phyloP scores from a whole-genome alignment of 2,888 invertebrate species.

The Leptinotarsa juncta region DNA sequence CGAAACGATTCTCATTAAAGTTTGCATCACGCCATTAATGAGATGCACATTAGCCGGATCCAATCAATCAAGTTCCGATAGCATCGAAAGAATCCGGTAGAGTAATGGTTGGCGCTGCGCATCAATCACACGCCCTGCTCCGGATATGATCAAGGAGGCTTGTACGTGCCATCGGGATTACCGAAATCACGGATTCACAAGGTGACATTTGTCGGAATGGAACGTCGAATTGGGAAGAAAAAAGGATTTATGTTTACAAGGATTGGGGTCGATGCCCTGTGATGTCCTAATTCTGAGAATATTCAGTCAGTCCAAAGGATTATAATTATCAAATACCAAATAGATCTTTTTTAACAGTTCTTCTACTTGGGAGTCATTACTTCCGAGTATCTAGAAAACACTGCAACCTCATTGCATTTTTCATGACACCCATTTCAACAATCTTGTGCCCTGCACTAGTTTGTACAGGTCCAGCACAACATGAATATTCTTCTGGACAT shows the following conservation, averaged over 20 bases:
- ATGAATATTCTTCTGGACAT: too few relatives aligned
- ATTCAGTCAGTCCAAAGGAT: background rate
- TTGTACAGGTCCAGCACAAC: too few relatives aligned
- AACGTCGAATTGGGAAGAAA: slow-evolving; percentile 12
- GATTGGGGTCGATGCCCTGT: background rate
- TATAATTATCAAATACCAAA: background rate
- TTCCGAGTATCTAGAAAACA: too few relatives aligned
- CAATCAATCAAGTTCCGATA: slow-evolving; percentile 69
- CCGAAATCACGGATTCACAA: slow-evolving; percentile 12
- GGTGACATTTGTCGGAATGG: slow-evolving; percentile 13
- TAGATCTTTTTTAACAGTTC: too few relatives aligned
- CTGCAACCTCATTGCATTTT: too few relatives aligned
- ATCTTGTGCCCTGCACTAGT: too few relatives aligned
- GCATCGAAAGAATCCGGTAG: slow-evolving; percentile 65
- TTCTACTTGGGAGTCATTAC: too few relatives aligned
- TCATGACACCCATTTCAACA: too few relatives aligned
- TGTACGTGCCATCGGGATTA: slow-evolving; percentile 22
- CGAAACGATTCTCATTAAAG: slow-evolving; percentile 37
- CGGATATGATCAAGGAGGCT: slow-evolving; percentile 46
- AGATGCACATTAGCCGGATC: slow-evolving; percentile 59
- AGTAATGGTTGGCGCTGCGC: slow-evolving; percentile 66
- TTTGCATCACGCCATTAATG: slow-evolving; percentile 52
- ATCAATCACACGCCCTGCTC: slow-evolving; percentile 62
- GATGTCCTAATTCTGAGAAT: background rate
- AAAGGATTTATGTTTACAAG: background rate